Evolutionary conservation across 1,140 invertebrate genomes (phyloP).

Genomic region (Thalassaphorura encarpata): DNA sequence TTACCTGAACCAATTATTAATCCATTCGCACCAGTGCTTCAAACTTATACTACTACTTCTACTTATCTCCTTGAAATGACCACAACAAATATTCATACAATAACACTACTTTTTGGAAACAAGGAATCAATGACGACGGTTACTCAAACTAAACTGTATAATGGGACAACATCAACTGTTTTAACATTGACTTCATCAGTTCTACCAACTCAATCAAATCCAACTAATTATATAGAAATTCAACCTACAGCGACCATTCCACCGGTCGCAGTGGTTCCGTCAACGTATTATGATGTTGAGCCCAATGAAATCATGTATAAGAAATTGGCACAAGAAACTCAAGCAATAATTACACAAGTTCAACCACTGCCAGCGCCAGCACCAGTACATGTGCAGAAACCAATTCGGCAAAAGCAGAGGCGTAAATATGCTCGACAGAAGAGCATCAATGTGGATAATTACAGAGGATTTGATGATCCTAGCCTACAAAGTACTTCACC

Average conservation of each 20-base stretch:
- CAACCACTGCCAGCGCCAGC: not conserved
- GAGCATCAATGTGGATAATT: not conserved
- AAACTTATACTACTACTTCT: slow-evolving; percentile 24
- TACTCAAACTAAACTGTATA: slow-evolving; percentile 21
- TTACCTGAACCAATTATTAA: not conserved
- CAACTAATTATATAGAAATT: not conserved
- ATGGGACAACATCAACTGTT: slow-evolving; percentile 24
- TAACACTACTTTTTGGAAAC: slow-evolving; percentile 30
- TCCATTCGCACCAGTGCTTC: slow-evolving; percentile 3
- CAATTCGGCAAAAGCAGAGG: not conserved
- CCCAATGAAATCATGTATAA: not conserved
- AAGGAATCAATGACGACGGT: slow-evolving; percentile 21
- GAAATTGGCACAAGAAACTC: not conserved
- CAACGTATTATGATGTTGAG: not conserved
- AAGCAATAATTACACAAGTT: not conserved
- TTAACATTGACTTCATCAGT: slow-evolving; percentile 26
- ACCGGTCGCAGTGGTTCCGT: not conserved
- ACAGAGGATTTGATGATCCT: not conserved
- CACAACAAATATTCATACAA: slow-evolving; percentile 22
- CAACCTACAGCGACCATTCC: not conserved
- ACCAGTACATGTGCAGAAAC: not conserved
- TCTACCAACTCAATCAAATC: slow-evolving; percentile 8
- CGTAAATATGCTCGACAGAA: not conserved
- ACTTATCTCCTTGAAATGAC: slow-evolving; percentile 23
- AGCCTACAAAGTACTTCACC: not conserved